Base-by-base conservation (phyloP, 1,140 invertebrate genomes). In the Aphelenchoides avenae region DNA sequence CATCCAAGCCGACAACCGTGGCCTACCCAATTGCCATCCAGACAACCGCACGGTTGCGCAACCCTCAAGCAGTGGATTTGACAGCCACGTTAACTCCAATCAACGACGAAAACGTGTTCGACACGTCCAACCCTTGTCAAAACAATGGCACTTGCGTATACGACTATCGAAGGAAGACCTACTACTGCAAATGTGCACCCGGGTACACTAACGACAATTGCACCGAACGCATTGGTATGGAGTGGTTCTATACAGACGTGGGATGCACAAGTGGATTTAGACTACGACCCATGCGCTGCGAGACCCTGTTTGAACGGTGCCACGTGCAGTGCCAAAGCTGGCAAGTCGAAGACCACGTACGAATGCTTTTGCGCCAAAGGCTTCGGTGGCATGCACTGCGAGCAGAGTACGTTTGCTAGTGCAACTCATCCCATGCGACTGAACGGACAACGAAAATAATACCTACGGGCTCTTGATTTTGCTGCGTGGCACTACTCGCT, bases 341-440 rank as follows among this genome's bases (percentile, higher is more conserved):
- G 36, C 3, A 31, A 61, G 6, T 24, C 36, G 15, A 22, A 24
- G n/a, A 15, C 50, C 3, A 39, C 37, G 5, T 66, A 47, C 41
- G 62, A 66, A 29, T 64, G 61, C 43, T 66, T 64, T 37, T 64
- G 62, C 36, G 20, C 42, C 27, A n/a, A 24, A 11, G 52, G 52
- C 3, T 64, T 26, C 31, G 61, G 36, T 20, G 61, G 61, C 6
- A 29, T 42, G n/a, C 30, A 31, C 37, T 64, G 61, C 44, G 61
- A 64, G 41, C 27, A 40, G 30, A 42, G 59, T 61, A 33, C 29
- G 60, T 57, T 30, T 30, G 11, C 22, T 27, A 3, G 13, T 44
- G 22, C 3, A 7, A 42, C 18, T 20, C 13, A 13, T n/a, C n/a
- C n/a, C n/a, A n/a, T n/a, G n/a, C n/a, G n/a, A n/a, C n/a, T n/a